A percentile compares a stretch with the other conserved stretches of the same genome.
These are phyloP conservation scores for Hypothenemus hampei DNA, from an alignment of 1,140 invertebrate genomes.

Conservation along the genomic window DNA sequence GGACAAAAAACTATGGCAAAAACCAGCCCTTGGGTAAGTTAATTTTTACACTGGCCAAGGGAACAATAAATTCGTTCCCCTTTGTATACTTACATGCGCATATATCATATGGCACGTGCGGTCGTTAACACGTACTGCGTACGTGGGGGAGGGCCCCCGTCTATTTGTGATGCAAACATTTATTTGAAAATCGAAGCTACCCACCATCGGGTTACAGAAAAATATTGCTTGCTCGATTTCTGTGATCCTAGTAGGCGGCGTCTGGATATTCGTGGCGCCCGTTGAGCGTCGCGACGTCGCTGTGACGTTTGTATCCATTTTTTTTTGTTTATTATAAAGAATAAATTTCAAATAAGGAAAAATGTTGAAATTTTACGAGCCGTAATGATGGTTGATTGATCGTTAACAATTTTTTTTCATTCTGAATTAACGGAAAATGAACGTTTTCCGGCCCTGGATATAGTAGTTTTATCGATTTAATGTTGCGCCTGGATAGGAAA, in stretches of 20 bases:
- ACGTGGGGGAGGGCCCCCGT: slow-evolving; percentile 6
- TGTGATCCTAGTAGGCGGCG: slow-evolving; percentile 10
- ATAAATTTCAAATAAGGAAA: no score
- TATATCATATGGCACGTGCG: background rate
- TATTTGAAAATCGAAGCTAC: no score
- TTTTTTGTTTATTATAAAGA: no score
- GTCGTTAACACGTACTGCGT: no score
- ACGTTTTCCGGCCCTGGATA: no score
- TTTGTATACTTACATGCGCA: background rate
- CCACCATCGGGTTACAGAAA: slow-evolving; percentile 18
- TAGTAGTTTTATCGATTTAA: no score
- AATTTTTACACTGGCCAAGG: background rate
- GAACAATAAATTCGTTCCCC: background rate
- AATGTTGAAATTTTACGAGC: no score
- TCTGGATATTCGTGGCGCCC: slow-evolving; percentile 12
- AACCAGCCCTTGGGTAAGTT: background rate
- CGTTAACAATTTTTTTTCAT: no score
- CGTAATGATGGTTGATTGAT: no score
- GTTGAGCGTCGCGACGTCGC: background rate
- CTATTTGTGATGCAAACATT: slow-evolving; percentile 30
- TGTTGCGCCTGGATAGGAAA: no score
- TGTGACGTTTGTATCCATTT: no score
- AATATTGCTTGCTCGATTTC: background rate
- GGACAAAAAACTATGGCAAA: background rate
- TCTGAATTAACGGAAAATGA: no score